Percentiles rank a stretch among this genome's conserved stretches.
These are phyloP conservation scores for Pristionchus mayeri DNA, from an alignment of 2,888 invertebrate species.

Conservation along the genomic window DNA sequence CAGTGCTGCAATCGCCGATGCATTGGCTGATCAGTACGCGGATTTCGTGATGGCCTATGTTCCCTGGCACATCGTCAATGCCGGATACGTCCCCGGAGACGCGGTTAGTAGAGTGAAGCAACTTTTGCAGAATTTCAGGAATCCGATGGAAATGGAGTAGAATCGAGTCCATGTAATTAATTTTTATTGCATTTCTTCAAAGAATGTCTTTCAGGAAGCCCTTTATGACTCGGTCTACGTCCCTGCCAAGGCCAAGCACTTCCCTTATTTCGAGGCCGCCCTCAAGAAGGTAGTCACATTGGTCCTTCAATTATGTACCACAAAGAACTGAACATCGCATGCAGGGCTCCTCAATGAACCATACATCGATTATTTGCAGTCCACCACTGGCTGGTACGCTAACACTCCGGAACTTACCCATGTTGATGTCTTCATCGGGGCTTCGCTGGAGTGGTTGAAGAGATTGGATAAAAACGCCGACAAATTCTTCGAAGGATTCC, in stretches of 20 bases:
- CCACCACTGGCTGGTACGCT: not conserved
- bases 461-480: not conserved
- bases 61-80: not conserved
- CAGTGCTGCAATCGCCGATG: not conserved
- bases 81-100: not conserved
- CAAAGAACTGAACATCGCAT: too few relatives aligned
- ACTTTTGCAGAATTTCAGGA: too few relatives aligned
- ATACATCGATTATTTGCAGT: not conserved
- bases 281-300: conserved; percentile 9
- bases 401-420: not conserved
- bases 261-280: not conserved
- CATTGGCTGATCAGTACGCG: not conserved
- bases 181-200: too few relatives aligned
- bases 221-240: not conserved
- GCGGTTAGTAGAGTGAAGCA: too few relatives aligned
- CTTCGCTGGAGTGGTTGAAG: not conserved
- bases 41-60: not conserved
- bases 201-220: not conserved
- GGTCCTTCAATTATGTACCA: not conserved
- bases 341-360: too few relatives aligned
- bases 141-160: too few relatives aligned
- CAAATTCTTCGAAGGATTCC: not conserved
- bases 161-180: too few relatives aligned
- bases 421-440: conserved; percentile 7
- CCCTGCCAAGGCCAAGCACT: not conserved